Evolutionary conservation across 2,113 vertebrate genomes (phyloP).

Genomic region (Coreoperca whiteheadi): DNA sequence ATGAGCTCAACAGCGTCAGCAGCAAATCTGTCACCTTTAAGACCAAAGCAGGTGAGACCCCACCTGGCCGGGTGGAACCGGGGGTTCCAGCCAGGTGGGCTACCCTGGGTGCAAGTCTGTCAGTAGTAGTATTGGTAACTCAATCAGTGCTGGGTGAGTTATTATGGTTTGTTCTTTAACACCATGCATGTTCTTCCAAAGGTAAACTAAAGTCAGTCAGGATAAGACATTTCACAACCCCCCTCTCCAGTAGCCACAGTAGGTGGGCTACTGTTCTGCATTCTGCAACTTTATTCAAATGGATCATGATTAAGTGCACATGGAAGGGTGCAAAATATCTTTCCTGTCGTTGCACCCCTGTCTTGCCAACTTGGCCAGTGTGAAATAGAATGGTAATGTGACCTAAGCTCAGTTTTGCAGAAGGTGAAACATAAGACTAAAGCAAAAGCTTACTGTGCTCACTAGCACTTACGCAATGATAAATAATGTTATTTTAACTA

Average conservation of each 20-base stretch:
- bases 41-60: conserved; percentile 96
- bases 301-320: not conserved
- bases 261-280: too few relatives aligned
- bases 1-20: conserved; percentile 90
- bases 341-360: too few relatives aligned
- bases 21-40: conserved; percentile 93
- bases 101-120: conserved; percentile 24
- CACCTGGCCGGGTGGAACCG: conserved; percentile 52
- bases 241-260: too few relatives aligned
- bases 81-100: conserved; percentile 43
- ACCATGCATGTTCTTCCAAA: conserved; percentile 6
- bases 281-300: not conserved
- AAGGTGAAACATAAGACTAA: not conserved
- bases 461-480: not conserved
- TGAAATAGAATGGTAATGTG: not conserved
- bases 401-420: not conserved
- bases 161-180: conserved; percentile 1
- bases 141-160: conserved; percentile 29
- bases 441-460: not conserved
- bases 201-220: not conserved
- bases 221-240: not conserved
- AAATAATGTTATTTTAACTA: not conserved
- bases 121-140: conserved; percentile 18
- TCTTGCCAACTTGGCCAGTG: not conserved
- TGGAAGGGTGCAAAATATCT: not conserved